These are phyloP conservation scores for Melozone crissalis DNA, from an alignment of 2,113 vertebrate species.

Conservation along the genomic window DNA sequence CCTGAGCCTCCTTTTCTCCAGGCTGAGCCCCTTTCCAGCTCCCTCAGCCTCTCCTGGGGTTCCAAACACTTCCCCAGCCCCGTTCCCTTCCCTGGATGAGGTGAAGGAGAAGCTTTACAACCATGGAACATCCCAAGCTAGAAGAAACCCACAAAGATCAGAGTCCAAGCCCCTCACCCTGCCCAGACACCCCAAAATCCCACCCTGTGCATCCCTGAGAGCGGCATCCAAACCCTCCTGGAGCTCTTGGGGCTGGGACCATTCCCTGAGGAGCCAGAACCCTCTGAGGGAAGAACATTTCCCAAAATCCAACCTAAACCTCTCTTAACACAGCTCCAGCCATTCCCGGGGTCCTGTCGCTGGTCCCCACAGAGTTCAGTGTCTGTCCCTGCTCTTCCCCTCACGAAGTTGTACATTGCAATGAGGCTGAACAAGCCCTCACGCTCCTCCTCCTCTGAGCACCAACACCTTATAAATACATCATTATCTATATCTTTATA, in stretches of 20 bases:
- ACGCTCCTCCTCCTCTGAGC: background rate
- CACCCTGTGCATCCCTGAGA: no score
- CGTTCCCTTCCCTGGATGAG: background rate
- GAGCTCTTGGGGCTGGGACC: background rate
- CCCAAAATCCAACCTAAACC: background rate
- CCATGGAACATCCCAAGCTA: background rate
- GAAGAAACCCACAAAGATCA: background rate
- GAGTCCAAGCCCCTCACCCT: background rate
- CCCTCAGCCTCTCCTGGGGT: background rate
- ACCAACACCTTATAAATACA: background rate
- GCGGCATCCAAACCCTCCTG: background rate
- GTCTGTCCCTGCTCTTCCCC: background rate
- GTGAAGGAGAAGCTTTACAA: background rate
- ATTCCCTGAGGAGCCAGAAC: no score
- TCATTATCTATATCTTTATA: background rate
- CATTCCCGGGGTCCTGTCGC: background rate
- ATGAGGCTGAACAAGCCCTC: background rate
- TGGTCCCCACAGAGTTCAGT: no score
- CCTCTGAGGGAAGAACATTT: no score
- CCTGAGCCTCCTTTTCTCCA: background rate
- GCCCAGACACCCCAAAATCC: background rate
- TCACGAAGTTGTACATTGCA: accelerated
- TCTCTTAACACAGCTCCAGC: background rate
- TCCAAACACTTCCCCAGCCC: no score
- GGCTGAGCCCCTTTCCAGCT: background rate